Conservation (phyloP, 1,140 invertebrate species). For the Achroia grisella region DNA sequence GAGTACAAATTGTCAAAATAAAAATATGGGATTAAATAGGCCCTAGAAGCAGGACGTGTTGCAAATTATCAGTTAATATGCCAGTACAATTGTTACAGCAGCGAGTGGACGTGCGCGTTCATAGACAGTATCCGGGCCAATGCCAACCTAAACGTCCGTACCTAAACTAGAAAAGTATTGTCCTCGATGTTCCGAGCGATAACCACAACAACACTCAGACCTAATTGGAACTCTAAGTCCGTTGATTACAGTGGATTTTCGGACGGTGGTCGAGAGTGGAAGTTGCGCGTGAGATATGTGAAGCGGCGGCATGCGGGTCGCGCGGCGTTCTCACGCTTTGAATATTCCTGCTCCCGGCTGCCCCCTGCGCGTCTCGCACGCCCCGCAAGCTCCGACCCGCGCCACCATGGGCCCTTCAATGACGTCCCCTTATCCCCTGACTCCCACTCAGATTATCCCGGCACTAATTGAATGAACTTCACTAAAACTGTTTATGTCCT, state of each 20-base stretch:
- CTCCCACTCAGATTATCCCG: conserved; percentile 49
- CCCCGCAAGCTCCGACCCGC: conserved; percentile 16
- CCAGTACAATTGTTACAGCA: conserved; percentile 18
- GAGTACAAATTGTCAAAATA: too few species aligned
- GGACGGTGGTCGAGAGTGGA: conserved; percentile 21
- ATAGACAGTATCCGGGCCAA: conserved; percentile 67
- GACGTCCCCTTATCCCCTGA: conserved; percentile 52
- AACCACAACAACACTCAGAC: conserved; percentile 33
- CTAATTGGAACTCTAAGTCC: conserved; percentile 29
- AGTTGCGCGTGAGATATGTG: conserved; percentile 71
- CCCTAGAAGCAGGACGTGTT: background rate
- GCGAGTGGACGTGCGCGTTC: conserved; percentile 54
- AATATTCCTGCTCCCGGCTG: conserved; percentile 65
- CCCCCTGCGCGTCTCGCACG: conserved; percentile 21
- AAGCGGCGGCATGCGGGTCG: conserved; percentile 68
- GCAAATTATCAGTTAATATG: conserved; percentile 16
- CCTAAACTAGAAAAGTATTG: conserved; percentile 72
- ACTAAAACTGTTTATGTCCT: conserved; percentile 54
- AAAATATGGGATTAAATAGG: background rate
- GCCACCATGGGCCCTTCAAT: conserved; percentile 49
- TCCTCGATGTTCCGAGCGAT: conserved; percentile 69
- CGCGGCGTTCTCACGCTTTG: conserved; percentile 70
- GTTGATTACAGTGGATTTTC: conserved; percentile 32
- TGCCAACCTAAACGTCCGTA: conserved; percentile 58
- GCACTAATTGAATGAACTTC: conserved; percentile 59